phyloP scores from a whole-genome alignment of 1,140 invertebrate species.

The Aphelinus atriplicis region DNA sequence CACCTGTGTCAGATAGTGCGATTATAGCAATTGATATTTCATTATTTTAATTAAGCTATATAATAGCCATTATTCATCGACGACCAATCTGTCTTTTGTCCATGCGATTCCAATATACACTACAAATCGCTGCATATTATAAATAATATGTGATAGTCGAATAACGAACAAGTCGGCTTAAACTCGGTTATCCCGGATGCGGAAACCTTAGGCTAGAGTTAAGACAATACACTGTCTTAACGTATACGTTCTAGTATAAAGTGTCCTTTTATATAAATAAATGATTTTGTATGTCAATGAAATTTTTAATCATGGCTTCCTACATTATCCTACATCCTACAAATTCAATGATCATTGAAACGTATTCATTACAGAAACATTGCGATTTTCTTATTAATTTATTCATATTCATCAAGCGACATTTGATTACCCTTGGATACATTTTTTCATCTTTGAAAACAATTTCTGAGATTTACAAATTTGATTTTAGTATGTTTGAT shows the following conservation, averaged over 20 bases:
- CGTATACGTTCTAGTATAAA: constrained; percentile 61
- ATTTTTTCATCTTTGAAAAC: too few species aligned
- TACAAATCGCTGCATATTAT: constrained; percentile 40
- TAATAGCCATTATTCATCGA: constrained; percentile 28
- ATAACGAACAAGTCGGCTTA: constrained; percentile 50
- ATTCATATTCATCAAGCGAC: too few species aligned
- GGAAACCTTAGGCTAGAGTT: constrained; percentile 55
- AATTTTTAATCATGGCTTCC: neutral
- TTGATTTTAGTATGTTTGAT: too few species aligned
- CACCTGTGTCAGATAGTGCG: neutral
- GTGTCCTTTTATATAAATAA: constrained; percentile 65
- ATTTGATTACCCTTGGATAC: too few species aligned
- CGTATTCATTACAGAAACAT: too few species aligned
- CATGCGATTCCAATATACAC: constrained; percentile 13
- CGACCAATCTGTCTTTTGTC: constrained; percentile 26
- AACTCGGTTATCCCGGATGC: constrained; percentile 52
- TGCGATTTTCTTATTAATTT: too few species aligned
- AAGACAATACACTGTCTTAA: constrained; percentile 48
- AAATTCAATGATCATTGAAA: too few species aligned
- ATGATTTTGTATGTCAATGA: constrained; percentile 62
- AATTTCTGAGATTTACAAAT: too few species aligned
- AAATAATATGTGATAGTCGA: constrained; percentile 61
- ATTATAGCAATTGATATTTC: constrained; percentile 8
- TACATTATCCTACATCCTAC: neutral
- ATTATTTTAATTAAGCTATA: constrained; percentile 25